Conservation (phyloP, 2,113 vertebrate species). For the Panthera tigris region DNA sequence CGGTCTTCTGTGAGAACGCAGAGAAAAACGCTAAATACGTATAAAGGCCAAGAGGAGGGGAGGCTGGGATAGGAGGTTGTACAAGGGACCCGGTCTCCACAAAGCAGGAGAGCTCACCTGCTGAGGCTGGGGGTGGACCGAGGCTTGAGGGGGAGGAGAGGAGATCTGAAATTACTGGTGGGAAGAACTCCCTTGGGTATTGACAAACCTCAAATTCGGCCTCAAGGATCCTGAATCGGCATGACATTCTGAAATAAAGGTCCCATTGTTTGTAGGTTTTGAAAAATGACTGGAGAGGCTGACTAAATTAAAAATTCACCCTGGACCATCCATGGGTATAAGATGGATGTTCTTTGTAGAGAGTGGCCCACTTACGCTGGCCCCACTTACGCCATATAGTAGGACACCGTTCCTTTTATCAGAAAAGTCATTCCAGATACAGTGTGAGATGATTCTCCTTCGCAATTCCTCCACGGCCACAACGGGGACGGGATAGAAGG, state of each 20-base stretch:
- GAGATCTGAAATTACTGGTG: background rate
- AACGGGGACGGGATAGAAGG: background rate
- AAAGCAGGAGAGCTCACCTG: background rate
- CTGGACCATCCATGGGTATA: background rate
- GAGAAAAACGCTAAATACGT: background rate
- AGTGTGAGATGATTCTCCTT: background rate
- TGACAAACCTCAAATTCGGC: conserved; percentile 1
- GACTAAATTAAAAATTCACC: conserved; percentile 60
- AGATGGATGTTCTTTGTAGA: conserved; percentile 52
- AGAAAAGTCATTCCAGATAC: background rate
- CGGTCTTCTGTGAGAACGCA: background rate
- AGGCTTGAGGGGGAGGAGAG: background rate
- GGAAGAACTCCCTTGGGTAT: background rate
- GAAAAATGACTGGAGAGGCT: conserved; percentile 63
- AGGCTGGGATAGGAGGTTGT: background rate
- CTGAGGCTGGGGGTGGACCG: background rate
- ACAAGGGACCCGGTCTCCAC: background rate
- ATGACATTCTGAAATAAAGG: conserved; percentile 55
- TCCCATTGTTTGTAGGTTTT: conserved; percentile 56
- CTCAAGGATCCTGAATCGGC: conserved; percentile 40
- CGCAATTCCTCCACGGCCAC: background rate
- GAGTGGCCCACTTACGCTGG: conserved; percentile 52
- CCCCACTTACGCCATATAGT: background rate
- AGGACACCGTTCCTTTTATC: background rate
- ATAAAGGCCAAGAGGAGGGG: background rate